A percentile compares a stretch with the other conserved stretches of the same genome.
Evolutionary conservation across 2,888 invertebrate genomes (phyloP).

Genomic region (Leptinotarsa haldemani): DNA sequence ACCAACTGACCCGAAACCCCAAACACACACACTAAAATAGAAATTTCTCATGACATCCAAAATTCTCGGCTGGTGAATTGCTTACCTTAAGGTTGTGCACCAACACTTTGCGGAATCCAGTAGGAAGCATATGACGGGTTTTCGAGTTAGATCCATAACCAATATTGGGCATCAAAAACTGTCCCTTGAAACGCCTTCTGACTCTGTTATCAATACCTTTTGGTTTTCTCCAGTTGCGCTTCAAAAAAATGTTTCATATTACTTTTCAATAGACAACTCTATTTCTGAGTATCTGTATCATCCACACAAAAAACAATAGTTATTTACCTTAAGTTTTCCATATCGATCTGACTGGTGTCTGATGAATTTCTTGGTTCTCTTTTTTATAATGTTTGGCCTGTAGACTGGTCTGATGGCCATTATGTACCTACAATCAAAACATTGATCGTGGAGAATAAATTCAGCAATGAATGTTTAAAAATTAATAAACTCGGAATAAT

Average conservation of each 20-base stretch:
- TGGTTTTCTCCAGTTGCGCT: slow-evolving; percentile 99
- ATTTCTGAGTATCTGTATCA: not conserved
- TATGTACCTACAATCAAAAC: slow-evolving; percentile 64
- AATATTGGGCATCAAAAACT: slow-evolving; percentile 98
- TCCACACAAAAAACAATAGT: slow-evolving; percentile 32
- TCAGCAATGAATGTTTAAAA: not conserved
- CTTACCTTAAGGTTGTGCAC: slow-evolving; percentile 86
- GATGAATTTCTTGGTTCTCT: slow-evolving; percentile 97
- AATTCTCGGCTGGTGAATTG: not conserved
- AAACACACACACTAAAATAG: too few species aligned
- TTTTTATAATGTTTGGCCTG: slow-evolving; percentile 93
- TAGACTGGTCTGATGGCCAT: slow-evolving; percentile 93
- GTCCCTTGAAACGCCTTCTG: slow-evolving; percentile 98
- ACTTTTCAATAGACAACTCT: not conserved
- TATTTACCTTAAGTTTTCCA: slow-evolving; percentile 87
- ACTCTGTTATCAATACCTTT: slow-evolving; percentile 99
- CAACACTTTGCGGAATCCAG: slow-evolving; percentile 96
- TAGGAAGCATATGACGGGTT: slow-evolving; percentile 96
- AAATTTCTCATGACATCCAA: too few species aligned
- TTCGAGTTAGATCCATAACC: slow-evolving; percentile 97
- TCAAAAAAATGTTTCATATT: slow-evolving; percentile 43
- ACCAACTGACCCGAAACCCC: too few species aligned
- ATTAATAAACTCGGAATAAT: not conserved
- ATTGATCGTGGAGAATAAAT: not conserved
- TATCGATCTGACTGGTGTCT: slow-evolving; percentile 99